Percentiles rank a stretch among this genome's conserved stretches.
Evolutionary conservation across 2,888 invertebrate genomes (phyloP).

Genomic region (Folsomia candida): DNA sequence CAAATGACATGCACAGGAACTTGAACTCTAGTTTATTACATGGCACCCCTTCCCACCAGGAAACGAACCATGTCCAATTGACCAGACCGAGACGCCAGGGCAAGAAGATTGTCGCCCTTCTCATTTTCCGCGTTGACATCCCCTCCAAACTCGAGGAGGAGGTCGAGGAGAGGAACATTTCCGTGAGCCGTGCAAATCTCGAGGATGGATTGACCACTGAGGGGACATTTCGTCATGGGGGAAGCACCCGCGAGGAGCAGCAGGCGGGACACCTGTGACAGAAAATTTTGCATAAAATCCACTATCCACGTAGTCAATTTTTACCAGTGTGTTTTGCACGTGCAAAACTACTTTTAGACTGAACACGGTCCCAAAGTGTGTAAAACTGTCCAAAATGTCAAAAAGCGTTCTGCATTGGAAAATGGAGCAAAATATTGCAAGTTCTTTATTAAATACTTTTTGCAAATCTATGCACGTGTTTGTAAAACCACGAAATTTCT

Average conservation of each 20-base stretch:
- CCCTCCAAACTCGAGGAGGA: conserved; percentile 88
- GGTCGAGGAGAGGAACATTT: conserved; percentile 83
- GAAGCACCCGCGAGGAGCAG: conserved; percentile 85
- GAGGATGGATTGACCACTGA: conserved; percentile 77
- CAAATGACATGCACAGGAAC: too few relatives aligned
- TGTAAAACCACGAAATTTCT: too few relatives aligned
- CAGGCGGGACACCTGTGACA: conserved; percentile 72
- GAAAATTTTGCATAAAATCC: conserved; percentile 14
- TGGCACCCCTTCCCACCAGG: conserved; percentile 59
- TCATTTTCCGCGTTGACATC: conserved; percentile 81
- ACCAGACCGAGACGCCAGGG: conserved; percentile 81
- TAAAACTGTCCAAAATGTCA: too few relatives aligned
- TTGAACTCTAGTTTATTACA: too few relatives aligned
- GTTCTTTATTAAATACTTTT: too few relatives aligned
- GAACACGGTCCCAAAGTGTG: too few relatives aligned
- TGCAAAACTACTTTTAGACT: too few relatives aligned
- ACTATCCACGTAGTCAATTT: not conserved
- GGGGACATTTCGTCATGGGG: conserved; percentile 79
- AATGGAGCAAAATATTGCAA: too few relatives aligned
- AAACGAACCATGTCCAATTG: conserved; percentile 72
- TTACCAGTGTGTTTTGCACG: too few relatives aligned
- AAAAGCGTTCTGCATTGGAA: too few relatives aligned
- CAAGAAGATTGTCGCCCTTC: conserved; percentile 82
- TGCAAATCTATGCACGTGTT: too few relatives aligned
- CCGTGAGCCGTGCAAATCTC: conserved; percentile 89